phyloP scores from a whole-genome alignment of 2,113 vertebrate species.

The Smithornis capensis region DNA sequence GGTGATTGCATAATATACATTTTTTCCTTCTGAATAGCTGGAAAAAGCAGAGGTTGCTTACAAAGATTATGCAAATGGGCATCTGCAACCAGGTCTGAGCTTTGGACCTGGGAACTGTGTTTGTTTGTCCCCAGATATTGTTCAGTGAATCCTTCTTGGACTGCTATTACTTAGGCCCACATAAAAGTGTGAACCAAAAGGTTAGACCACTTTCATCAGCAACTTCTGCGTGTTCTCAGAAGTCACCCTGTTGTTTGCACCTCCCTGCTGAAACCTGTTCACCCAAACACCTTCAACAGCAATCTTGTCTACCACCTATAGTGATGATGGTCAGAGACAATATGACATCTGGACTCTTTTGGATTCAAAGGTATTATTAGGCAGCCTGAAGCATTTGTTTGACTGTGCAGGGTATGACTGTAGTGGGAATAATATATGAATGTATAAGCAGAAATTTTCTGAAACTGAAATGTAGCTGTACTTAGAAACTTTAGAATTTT shows the following conservation, averaged over 20 bases:
- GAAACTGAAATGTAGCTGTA: not conserved
- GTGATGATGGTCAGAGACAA: not conserved
- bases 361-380: not conserved
- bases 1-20: not conserved
- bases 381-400: not conserved
- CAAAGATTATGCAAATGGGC: accelerated
- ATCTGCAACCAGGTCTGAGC: not conserved
- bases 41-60: not conserved
- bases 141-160: not conserved
- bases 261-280: not conserved
- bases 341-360: not conserved
- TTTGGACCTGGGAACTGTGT: not conserved
- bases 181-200: not conserved
- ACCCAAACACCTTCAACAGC: not conserved
- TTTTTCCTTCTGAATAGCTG: not conserved
- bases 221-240: not conserved
- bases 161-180: not conserved
- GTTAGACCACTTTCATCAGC: not conserved
- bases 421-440: not conserved
- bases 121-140: not conserved
- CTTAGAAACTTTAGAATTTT: not conserved
- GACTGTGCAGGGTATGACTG: not conserved
- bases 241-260: not conserved
- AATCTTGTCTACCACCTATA: not conserved
- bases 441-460: not conserved